Base-by-base conservation (phyloP, 2,113 vertebrate species). In the Smithornis capensis region DNA sequence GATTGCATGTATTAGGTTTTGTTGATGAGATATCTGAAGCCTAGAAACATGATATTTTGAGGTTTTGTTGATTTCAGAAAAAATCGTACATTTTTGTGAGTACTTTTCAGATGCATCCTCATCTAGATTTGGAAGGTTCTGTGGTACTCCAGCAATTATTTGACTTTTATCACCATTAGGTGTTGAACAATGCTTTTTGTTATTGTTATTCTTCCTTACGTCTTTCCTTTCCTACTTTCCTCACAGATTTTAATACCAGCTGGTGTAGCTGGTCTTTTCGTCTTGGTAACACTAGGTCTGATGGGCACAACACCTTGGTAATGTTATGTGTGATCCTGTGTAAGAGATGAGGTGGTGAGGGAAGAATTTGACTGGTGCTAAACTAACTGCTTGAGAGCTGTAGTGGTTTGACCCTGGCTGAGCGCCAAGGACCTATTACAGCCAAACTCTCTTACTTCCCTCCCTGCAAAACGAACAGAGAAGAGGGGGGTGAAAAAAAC, bases 241-340 rank as follows among this genome's bases (percentile, higher is more conserved):
- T 70, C 8, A 2, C 5, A 25, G 16, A 2, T 91, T 79, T 84
- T 63, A 73, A 19, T 35, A 42, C 4, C 35, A 63, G 23, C 28
- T n/a, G 55, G 6, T 3, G 6, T 27, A 70, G 25, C 19, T 45
- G 19, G 5, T 73, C 14, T 88, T 25, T 57, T 75, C 35, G 70
- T 16, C 12, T 33, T 33, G 37, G 13, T 85, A 27, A 5, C 3
- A 1, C 77, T 38, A 53, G 3, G 16, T 56, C 49, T 60, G 28
- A 8, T 35, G 0, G 0, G 8, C 2, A 1, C 14, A 49, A 3
- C 1, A 3, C 23, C 25, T 62, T 56, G 22, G 7, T 55, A 59
- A 28, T 1, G 3, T 15, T 15, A 10, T 18, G 4, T 40, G 23
- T 17, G 64, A 55, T 60, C 5, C 15, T 52, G 5, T 49, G 0